Evolutionary conservation across 2,797 vertebrate genomes (phyloP).

Genomic region (Sebastiscus albofasciatus): DNA sequence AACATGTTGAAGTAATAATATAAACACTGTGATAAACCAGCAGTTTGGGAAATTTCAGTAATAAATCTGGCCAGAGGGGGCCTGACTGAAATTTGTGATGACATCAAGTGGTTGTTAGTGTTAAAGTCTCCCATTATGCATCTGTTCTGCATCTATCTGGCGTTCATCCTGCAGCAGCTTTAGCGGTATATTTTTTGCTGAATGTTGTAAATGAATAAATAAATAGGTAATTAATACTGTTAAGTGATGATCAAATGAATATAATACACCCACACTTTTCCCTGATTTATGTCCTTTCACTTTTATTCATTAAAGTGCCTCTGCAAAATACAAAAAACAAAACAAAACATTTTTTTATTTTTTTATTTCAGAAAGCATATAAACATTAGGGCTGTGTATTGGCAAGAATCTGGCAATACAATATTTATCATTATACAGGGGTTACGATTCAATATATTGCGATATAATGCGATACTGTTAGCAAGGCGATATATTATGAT

Average conservation of each 20-base stretch:
- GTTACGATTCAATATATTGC: too few species aligned
- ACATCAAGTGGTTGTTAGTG: conserved; percentile 73
- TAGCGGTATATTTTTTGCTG: conserved; percentile 27
- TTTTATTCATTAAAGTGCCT: background rate
- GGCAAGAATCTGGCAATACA: too few species aligned
- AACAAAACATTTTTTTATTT: background rate
- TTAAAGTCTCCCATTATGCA: conserved; percentile 75
- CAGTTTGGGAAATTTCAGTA: conserved; percentile 81
- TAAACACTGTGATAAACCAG: conserved; percentile 86
- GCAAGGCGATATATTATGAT: too few species aligned
- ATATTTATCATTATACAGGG: too few species aligned
- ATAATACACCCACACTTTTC: background rate
- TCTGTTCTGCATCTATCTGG: conserved; percentile 56
- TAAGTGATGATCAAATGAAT: background rate
- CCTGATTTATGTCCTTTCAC: background rate
- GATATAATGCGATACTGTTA: too few species aligned
- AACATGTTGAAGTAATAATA: conserved; percentile 86
- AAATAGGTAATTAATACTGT: background rate
- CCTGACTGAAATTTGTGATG: conserved; percentile 74
- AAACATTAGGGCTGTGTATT: too few species aligned
- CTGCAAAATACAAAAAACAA: background rate
- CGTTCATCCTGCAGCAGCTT: conserved; percentile 33
- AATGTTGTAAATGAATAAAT: conserved; percentile 31
- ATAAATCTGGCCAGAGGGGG: conserved; percentile 81
- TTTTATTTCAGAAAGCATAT: background rate